Base-by-base conservation (phyloP, 2,888 invertebrate species). In the Polyommatus iphigenia region DNA sequence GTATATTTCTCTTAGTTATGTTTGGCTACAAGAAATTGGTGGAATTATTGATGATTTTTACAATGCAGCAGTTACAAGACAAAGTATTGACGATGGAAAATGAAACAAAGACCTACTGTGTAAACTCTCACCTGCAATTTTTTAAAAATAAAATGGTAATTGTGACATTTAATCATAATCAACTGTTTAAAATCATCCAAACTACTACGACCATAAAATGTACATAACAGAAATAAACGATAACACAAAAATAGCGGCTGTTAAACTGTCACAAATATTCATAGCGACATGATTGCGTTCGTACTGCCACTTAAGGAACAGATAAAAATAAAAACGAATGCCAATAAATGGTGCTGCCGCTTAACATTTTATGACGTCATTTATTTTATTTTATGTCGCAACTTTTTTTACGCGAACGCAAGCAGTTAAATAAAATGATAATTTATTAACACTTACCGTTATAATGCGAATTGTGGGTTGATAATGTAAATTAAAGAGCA, bases 381-480 rank as follows among this genome's bases (percentile, higher is more conserved):
- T 87, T 83, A 85, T 88, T 87, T 86, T 83, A 84, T 84, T 85
- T 86, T 87, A 88, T 86, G 83, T 80, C 82, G 76, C 83, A 80
- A 84, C 80, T 85, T 87, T 87, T 41, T 88, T 87, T 54, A 75
- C 29, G 75, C 75, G 18, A 46, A 29, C 50, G 54, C 54, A 54
- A 75, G 24, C 41, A 73, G 73, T 46, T 73, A 41, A 46, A 75
- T 75, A 75, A 75, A 54, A 75, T 18, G 54, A 75, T 75, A 75
- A 75, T 75, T 75, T 75, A 54, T 50, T 50, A 50, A 75, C 75
- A 50, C 50, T 29, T 54, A 73, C 13, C 46, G 46, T 46, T 46
- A 46, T 73, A 46, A 46, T 46, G 73, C 20, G 20, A 46, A 46
- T 46, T 46, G 46, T 46, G 73, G 46, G 73, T 46, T 13, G 73